Percentiles rank a stretch among this genome's conserved stretches.
These are phyloP conservation scores for Pterobdella sp. DNA, from an alignment of 2,888 invertebrate genomes.

Conservation along the genomic window DNA sequence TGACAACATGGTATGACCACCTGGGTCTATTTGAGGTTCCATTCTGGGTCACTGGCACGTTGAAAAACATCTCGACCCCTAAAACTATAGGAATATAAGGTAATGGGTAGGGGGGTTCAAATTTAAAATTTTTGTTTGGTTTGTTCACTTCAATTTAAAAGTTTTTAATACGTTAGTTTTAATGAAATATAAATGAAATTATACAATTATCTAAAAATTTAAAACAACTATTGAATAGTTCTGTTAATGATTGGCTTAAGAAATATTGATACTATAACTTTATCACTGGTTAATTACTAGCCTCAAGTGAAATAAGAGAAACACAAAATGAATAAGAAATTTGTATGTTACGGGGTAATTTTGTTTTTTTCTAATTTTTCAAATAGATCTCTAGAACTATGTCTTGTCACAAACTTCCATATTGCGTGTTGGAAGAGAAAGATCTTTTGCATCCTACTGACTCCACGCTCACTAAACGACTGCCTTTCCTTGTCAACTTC, in stretches of 20 bases:
- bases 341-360: too few relatives aligned
- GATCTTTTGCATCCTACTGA: slow-evolving; percentile 36
- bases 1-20: slow-evolving; percentile 43
- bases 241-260: too few relatives aligned
- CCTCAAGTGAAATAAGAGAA: too few relatives aligned
- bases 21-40: slow-evolving; percentile 27
- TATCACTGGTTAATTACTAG: too few relatives aligned
- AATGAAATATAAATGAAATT: too few relatives aligned
- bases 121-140: neutral
- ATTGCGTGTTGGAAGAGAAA: slow-evolving; percentile 34
- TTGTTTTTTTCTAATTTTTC: too few relatives aligned
- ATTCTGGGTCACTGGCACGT: slow-evolving; percentile 40
- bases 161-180: too few relatives aligned
- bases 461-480: slow-evolving; percentile 33
- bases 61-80: slow-evolving; percentile 46
- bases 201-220: too few relatives aligned
- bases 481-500: slow-evolving; percentile 32
- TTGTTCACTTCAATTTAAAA: too few relatives aligned
- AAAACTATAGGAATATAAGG: slow-evolving; percentile 39
- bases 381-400: neutral
- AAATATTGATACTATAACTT: too few relatives aligned
- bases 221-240: too few relatives aligned
- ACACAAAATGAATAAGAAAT: too few relatives aligned
- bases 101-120: neutral
- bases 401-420: slow-evolving; percentile 30